phyloP scores from a whole-genome alignment of 2,113 vertebrate genomes.

The Brachirus orientalis region DNA sequence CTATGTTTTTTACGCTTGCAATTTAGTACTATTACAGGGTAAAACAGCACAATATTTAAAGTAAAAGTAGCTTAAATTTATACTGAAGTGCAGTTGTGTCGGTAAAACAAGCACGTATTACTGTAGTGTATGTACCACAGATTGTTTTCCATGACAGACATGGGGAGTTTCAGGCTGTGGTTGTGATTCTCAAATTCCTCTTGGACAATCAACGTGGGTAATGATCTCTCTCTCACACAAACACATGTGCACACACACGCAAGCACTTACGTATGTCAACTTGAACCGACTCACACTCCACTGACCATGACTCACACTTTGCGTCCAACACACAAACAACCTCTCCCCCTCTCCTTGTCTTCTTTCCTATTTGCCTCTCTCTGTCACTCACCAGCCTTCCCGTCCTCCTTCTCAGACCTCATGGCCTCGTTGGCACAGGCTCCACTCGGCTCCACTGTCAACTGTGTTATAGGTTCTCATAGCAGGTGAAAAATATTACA shows the following conservation, averaged over 20 bases:
- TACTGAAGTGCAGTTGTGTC: not conserved
- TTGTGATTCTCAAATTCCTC: slow-evolving; percentile 17
- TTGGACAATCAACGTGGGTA: not conserved
- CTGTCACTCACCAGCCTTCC: slow-evolving; percentile 75
- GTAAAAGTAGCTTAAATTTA: not conserved
- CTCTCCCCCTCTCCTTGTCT: not conserved
- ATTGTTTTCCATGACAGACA: not conserved
- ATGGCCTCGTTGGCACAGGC: slow-evolving; percentile 69
- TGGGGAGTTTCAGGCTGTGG: not conserved
- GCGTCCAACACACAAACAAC: slow-evolving; percentile 2
- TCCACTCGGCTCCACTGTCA: slow-evolving; percentile 79
- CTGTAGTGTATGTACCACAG: not conserved
- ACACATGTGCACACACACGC: not conserved
- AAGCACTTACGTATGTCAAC: slow-evolving; percentile 1
- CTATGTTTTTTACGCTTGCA: not conserved
- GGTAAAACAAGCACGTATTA: not conserved
- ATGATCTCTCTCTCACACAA: not conserved
- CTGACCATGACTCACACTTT: not conserved
- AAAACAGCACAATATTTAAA: not conserved
- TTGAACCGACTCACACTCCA: slow-evolving; percentile 11
- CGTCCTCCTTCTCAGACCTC: slow-evolving; percentile 80
- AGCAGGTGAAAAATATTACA: slow-evolving; percentile 55
- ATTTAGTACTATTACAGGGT: too few species aligned
- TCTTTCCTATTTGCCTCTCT: too few species aligned
- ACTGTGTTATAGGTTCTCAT: slow-evolving; percentile 69